Evolutionary conservation across 2,113 vertebrate species (phyloP).

Genomic region (Campylomormyrus numenius): DNA sequence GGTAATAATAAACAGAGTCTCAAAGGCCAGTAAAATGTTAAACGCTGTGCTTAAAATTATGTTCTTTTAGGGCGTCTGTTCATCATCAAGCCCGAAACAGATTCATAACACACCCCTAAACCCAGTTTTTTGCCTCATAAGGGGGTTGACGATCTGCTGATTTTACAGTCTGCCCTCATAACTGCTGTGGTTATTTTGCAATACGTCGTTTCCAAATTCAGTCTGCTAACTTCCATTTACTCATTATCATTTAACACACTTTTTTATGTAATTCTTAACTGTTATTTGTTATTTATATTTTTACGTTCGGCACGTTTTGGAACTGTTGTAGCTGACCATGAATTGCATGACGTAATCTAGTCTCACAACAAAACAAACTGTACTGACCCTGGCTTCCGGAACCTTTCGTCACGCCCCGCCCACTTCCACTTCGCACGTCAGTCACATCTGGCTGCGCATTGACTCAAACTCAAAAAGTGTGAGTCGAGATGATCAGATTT

Average conservation of each 20-base stretch:
- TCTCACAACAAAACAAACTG: background rate
- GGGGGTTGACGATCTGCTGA: background rate
- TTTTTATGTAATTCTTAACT: background rate
- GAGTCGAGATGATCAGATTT: background rate
- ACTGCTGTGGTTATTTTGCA: background rate
- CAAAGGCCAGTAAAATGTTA: constrained; percentile 14
- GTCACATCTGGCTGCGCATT: background rate
- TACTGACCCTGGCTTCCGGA: background rate
- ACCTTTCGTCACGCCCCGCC: background rate
- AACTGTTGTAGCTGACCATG: background rate
- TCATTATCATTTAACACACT: background rate
- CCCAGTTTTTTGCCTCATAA: background rate
- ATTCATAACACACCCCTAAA: background rate
- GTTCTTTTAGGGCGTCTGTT: background rate
- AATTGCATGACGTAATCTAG: background rate
- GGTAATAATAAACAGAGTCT: constrained; percentile 12
- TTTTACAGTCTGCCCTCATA: background rate
- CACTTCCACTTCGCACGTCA: background rate
- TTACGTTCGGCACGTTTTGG: background rate
- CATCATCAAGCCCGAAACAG: background rate
- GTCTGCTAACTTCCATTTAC: background rate
- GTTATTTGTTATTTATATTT: background rate
- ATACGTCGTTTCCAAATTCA: background rate
- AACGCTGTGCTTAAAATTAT: background rate
- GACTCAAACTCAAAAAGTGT: background rate